These are phyloP conservation scores for Platysteira castanea DNA, from an alignment of 2,113 vertebrate species.

Conservation along the genomic window DNA sequence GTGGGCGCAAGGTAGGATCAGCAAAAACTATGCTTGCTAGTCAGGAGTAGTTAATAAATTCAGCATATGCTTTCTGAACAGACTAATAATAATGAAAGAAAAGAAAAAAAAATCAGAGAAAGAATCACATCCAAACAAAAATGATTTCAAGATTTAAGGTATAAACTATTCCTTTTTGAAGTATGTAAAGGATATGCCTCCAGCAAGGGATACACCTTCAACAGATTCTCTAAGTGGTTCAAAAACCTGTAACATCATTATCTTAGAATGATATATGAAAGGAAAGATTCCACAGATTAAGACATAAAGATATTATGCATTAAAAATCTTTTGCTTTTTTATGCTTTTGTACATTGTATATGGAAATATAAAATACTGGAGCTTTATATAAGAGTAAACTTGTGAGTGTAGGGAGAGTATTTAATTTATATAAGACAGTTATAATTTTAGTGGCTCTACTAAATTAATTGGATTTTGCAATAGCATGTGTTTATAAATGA, in stretches of 20 bases:
- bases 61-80: background rate
- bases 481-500: background rate
- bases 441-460: background rate
- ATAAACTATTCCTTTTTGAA: background rate
- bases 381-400: background rate
- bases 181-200: background rate
- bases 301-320: background rate
- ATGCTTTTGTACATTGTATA: background rate
- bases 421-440: background rate
- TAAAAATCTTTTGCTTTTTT: background rate
- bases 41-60: background rate
- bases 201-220: background rate
- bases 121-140: background rate
- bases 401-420: background rate
- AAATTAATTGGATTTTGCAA: background rate
- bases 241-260: background rate
- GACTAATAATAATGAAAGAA: background rate
- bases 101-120: background rate
- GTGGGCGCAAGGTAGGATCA: background rate
- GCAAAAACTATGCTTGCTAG: background rate
- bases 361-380: background rate
- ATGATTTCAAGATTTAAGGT: background rate
- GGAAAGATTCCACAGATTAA: background rate
- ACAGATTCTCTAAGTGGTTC: background rate
- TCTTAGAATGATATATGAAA: background rate